Evolutionary conservation across 2,113 vertebrate genomes (phyloP).

Genomic region (Hymenochirus boettgeri): DNA sequence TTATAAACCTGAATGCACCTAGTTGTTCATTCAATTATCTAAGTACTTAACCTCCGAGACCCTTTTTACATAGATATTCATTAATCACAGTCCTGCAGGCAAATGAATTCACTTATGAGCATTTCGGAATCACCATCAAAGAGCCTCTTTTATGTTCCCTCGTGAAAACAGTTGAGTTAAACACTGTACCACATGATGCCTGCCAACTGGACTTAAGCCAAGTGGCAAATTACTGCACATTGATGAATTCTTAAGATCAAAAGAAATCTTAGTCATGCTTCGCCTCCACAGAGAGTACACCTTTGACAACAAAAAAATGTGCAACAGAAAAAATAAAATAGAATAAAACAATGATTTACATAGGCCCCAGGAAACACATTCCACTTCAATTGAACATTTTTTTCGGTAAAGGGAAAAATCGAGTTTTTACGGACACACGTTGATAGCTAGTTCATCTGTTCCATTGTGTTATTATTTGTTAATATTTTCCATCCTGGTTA

Average conservation of each 20-base stretch:
- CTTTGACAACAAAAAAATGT: conserved; percentile 26
- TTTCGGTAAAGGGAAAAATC: neutral
- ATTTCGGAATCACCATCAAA: conserved; percentile 38
- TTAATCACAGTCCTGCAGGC: conserved; percentile 34
- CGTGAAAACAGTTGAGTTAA: conserved; percentile 30
- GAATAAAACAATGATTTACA: conserved; percentile 11
- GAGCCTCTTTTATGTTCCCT: conserved; percentile 34
- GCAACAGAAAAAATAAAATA: conserved; percentile 6
- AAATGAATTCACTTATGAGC: conserved; percentile 33
- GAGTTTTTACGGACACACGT: too few species aligned
- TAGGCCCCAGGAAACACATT: neutral
- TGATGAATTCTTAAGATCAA: conserved; percentile 35
- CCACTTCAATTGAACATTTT: neutral
- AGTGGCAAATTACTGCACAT: conserved; percentile 37
- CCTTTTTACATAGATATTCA: conserved; percentile 30
- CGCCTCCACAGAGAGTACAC: conserved; percentile 23
- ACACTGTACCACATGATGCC: conserved; percentile 29
- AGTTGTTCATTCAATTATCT: conserved; percentile 20
- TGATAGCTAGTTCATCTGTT: too few species aligned
- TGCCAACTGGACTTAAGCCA: conserved; percentile 33
- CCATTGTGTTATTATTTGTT: too few species aligned
- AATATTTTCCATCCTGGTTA: too few species aligned
- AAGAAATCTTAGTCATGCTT: conserved; percentile 18
- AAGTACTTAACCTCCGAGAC: conserved; percentile 31
- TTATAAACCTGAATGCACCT: conserved; percentile 9